Base-by-base conservation (phyloP, 2,113 vertebrate species). In the Turdus rufiventris region DNA sequence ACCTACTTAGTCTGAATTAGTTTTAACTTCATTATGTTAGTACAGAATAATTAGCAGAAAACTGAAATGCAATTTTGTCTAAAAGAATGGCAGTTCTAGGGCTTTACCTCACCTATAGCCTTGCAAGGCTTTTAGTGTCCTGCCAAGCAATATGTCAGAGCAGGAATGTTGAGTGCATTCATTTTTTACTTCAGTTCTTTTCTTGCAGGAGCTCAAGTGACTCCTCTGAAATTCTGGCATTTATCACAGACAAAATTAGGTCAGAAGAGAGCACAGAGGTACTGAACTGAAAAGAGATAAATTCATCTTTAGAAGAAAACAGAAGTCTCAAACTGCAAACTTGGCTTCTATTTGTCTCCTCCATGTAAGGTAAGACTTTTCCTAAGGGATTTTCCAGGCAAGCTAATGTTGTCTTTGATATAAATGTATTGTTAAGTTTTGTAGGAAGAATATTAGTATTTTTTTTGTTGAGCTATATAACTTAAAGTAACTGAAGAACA, bases 191-290 rank as follows among this genome's bases (percentile, higher is more conserved):
- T 96, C 65, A 70, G 56, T 91, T 95, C 83, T 96, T 97, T 90
- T 94, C 90, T 95, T 95, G 81, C 83, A 94, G 94, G 80, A 92
- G 91, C 94, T 97, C 88, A 95, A 95, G 62, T 95, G 97, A 96
- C 91, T 96, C 84, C 40, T 42, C 92, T 86, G 81, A 85, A 97
- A 95, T 84, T 93, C 91, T 97, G 96, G 93, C 75, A 96, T 96
- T 96, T 96, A 89, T 95, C 94, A 96, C 91, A 89, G 93, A 57
- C 81, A 93, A 97, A 96, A 96, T 92, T 94, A 95, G 94, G 94
- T 94, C 91, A 94, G 94, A 85, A 95, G 86, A 94, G 88, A 96
- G 67, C 83, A 89, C 61, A 88, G 94, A 96, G 75, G 65, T 95
- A 92, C 47, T 60, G 83, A 96, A 88, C 83, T 94, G 80, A 94